Conservation (phyloP, 2,888 invertebrate species). For the Oegoconia quadripuncta region DNA sequence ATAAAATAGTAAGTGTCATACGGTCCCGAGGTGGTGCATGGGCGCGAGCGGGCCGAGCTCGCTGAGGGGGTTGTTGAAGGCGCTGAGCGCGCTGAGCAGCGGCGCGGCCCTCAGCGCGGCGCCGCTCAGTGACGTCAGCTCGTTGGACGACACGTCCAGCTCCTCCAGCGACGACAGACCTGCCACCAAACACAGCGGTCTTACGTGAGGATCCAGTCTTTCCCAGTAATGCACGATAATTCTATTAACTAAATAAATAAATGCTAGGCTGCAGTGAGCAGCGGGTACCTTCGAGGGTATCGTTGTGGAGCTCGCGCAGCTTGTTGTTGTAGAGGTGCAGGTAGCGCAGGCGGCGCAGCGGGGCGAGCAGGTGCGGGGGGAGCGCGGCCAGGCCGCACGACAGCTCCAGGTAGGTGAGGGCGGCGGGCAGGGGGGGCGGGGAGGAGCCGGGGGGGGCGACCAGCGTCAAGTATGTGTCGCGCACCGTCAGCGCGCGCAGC, state of each 20-base stretch:
- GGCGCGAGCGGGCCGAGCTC: neutral
- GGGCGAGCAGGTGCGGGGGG: neutral
- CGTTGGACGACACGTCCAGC: slow-evolving; percentile 20
- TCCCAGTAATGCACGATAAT: too few species aligned
- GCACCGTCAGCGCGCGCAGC: too few species aligned
- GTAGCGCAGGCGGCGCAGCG: neutral
- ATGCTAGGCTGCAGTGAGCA: too few species aligned
- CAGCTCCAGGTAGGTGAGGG: neutral
- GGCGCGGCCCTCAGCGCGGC: neutral
- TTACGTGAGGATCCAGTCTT: too few species aligned
- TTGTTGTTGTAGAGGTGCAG: neutral
- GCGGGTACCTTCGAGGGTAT: too few species aligned
- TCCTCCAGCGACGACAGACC: slow-evolving; percentile 19
- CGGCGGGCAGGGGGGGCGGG: neutral
- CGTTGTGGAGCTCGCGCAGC: too few species aligned
- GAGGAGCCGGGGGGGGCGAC: too few species aligned
- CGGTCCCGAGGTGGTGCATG: neutral
- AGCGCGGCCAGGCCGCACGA: neutral
- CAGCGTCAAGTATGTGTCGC: too few species aligned
- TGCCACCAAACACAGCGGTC: neutral
- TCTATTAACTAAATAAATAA: too few species aligned
- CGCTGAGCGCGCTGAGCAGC: slow-evolving; percentile 11
- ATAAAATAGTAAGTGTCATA: too few species aligned
- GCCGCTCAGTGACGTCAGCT: slow-evolving; percentile 10
- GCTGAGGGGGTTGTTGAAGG: slow-evolving; percentile 3